Base-by-base conservation (phyloP, 2,113 vertebrate genomes). In the Sardina pilchardus region DNA sequence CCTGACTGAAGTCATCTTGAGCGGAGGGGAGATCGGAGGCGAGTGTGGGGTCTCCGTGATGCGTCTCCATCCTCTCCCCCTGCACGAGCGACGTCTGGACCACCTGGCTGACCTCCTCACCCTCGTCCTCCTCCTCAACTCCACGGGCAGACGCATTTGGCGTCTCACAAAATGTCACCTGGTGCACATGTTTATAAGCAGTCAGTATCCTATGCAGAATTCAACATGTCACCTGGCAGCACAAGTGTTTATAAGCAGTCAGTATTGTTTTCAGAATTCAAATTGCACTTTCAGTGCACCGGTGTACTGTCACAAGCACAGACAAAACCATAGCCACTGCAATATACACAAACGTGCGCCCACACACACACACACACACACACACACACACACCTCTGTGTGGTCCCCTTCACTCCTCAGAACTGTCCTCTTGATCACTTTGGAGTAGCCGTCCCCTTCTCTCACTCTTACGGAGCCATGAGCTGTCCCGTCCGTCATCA, bases 1-100 rank as follows among this genome's bases (percentile, higher is more conserved):
- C 98, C 97, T 98, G 93, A 93, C 96, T 95, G 85, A 97, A 97
- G 94, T 97, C 97, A 43, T 97, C 96, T 92, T 96, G 95, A 93
- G 97, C 96, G 85, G 97, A 96, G 0, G 97, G 96, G 67, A 99
- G 96, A 91, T 97, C 96, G 86, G 93, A 91, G 80, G 96, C 94
- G 93, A 97, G 92, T 82, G 94, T 94, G 50, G 93, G 86, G 90
- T 98, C 96, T 86, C 96, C 97, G 3, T 96, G 91, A 36, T 94
- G 96, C 78, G 96, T 96, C 92, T 96, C 94, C 34, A 86, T 94
- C 86, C 96, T 94, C 90, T 98, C 96, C 63, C 95, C 96, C 1
- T 95, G 95, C 42, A 97, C 91, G 82, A 96, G 71, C 0, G 93
- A 96, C 56, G 95, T 97, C 90, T 94, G 96, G 83, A 96, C 94